Base-by-base conservation (phyloP, 2,888 invertebrate species). In the Argyra leucocephala region DNA sequence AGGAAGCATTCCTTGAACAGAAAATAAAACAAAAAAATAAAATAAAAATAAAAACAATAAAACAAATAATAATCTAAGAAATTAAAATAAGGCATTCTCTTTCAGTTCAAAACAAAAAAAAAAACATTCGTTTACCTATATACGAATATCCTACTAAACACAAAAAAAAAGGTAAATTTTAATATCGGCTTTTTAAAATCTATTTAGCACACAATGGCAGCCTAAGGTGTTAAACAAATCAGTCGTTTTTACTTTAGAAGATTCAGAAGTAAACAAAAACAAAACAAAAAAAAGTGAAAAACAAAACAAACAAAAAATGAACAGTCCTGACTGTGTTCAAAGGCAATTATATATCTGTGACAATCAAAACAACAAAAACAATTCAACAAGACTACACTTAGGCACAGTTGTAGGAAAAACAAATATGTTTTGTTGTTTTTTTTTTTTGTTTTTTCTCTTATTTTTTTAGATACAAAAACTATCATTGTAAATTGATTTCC, bases 151-250 rank as follows among this genome's bases (percentile, higher is more conserved):
- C 12, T 48, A 31, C 2, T 48, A 48, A 12, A n/a, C 48, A 18
- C 18, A 48, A 18, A 12, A n/a, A 48, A 18, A 48, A 18, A 48
- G 15, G 18, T 48, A 48, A 48, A 48, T 48, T 48, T 65, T 65
- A 63, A 63, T 65, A 65, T 65, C 65, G 65, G 63, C 37, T 63
- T 62, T 65, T 63, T 60, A 18, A 65, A 65, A 65, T 65, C 65
- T 65, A 63, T 65, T 65, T 65, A 65, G 48, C 65, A 65, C 63
- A 65, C 65, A 65, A 65, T 65, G 26, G 65, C 12, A 59, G 23
- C 59, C 59, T 23, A 59, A 59, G 59, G 59, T 59, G 59, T 59
- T 59, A 18, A 23, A 58, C 22, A 22, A 18, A 18, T 59, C 23
- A 12, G 12, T 23, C 12, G 12, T 58, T 59, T 23, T 3, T 59